These are phyloP conservation scores for Brachypodius melanocephalos DNA, from an alignment of 2,113 vertebrate species.

Conservation along the genomic window DNA sequence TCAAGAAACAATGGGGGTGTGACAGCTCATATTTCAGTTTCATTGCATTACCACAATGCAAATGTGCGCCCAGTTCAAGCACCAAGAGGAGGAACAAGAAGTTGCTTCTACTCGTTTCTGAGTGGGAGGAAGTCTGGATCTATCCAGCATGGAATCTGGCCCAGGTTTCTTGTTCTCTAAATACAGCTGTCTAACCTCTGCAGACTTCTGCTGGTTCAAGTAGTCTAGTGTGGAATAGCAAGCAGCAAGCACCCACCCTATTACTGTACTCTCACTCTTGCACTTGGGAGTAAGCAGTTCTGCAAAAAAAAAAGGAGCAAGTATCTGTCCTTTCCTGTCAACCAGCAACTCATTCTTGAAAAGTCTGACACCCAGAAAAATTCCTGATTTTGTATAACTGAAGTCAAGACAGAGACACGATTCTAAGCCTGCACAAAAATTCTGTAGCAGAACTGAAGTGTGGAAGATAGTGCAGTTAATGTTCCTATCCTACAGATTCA, in stretches of 20 bases:
- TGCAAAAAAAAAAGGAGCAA: not conserved
- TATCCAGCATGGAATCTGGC: not conserved
- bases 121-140: not conserved
- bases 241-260: not conserved
- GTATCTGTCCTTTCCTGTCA: not conserved
- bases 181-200: not conserved
- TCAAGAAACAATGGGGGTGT: not conserved
- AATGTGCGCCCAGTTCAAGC: not conserved
- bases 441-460: not conserved
- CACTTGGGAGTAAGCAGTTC: not conserved
- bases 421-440: not conserved
- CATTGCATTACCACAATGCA: not conserved
- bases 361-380: not conserved
- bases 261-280: not conserved
- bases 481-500: not conserved
- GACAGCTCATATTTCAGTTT: not conserved
- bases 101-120: not conserved
- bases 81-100: not conserved
- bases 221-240: not conserved
- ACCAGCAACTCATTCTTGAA: not conserved
- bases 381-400: not conserved
- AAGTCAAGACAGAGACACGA: not conserved
- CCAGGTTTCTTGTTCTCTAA: not conserved
- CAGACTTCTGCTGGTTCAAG: not conserved
- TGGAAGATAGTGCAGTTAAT: not conserved